phyloP scores from a whole-genome alignment of 2,888 invertebrate species.

The Malachius bipustulatus region DNA sequence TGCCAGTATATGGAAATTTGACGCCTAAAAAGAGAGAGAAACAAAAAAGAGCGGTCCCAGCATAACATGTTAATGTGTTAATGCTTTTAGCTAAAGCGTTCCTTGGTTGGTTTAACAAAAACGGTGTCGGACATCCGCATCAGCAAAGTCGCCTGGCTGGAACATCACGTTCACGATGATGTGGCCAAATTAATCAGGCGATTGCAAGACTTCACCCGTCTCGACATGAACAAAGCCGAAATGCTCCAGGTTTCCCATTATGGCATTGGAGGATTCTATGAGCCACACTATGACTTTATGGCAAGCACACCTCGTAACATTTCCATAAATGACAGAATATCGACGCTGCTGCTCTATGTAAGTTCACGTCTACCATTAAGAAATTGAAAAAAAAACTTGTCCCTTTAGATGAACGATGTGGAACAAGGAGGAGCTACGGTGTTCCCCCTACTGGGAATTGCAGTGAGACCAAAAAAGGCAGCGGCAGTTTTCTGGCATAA shows the following conservation, averaged over 20 bases:
- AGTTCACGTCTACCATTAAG: no score
- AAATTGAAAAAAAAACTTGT: background rate
- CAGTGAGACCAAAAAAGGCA: background rate
- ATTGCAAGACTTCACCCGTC: background rate
- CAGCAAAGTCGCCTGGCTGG: background rate
- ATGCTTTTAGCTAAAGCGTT: no score
- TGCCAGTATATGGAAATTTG: slow-evolving; percentile 45
- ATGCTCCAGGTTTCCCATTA: background rate
- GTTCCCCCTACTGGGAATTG: background rate
- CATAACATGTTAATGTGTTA: no score
- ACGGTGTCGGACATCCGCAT: no score
- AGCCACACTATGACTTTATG: slow-evolving; percentile 5
- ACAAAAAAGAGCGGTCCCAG: no score
- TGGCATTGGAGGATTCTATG: slow-evolving; percentile 4
- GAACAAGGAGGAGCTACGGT: background rate
- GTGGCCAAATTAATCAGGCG: background rate
- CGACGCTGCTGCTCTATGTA: background rate
- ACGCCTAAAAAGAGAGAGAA: no score
- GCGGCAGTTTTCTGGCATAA: slow-evolving; percentile 4
- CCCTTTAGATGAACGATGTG: slow-evolving; percentile 1
- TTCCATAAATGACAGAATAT: background rate
- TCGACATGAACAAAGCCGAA: background rate
- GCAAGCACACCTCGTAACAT: background rate
- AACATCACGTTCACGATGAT: background rate
- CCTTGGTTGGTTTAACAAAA: no score